A percentile compares a stretch with the other conserved stretches of the same genome.
phyloP scores from a whole-genome alignment of 2,113 vertebrate genomes.

The Naja naja region DNA sequence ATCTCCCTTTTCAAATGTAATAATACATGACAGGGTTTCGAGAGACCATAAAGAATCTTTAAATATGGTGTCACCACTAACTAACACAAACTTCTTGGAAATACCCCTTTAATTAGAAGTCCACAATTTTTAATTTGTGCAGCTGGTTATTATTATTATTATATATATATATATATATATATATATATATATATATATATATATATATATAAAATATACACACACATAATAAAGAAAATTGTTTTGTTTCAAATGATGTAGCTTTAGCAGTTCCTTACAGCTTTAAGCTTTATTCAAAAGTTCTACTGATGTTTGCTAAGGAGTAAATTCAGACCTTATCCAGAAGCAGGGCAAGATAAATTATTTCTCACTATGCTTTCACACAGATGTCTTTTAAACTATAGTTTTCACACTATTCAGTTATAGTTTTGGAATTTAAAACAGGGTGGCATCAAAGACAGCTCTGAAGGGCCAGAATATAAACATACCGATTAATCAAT shows the following conservation, averaged over 20 bases:
- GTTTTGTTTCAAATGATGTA: background rate
- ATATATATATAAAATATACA: background rate
- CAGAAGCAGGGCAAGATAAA: background rate
- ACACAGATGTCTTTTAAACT: background rate
- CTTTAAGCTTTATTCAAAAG: background rate
- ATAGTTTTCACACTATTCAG: background rate
- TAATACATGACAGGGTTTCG: background rate
- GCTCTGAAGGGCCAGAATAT: background rate
- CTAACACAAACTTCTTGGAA: background rate
- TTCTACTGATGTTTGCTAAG: background rate
- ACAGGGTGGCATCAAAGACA: background rate
- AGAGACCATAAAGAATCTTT: conserved; percentile 7
- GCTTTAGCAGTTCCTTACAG: background rate
- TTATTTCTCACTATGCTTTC: background rate
- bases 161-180: no score
- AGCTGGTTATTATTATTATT: background rate
- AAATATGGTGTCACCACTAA: background rate
- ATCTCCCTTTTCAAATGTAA: background rate
- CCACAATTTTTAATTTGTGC: background rate
- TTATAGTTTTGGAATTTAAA: background rate
- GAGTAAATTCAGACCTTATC: background rate
- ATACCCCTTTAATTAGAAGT: background rate
- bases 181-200: no score
- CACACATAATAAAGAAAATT: background rate
- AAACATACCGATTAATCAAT: background rate